These are phyloP conservation scores for Amphiprion clarkii DNA, from an alignment of 2,797 vertebrate genomes.

Conservation along the genomic window DNA sequence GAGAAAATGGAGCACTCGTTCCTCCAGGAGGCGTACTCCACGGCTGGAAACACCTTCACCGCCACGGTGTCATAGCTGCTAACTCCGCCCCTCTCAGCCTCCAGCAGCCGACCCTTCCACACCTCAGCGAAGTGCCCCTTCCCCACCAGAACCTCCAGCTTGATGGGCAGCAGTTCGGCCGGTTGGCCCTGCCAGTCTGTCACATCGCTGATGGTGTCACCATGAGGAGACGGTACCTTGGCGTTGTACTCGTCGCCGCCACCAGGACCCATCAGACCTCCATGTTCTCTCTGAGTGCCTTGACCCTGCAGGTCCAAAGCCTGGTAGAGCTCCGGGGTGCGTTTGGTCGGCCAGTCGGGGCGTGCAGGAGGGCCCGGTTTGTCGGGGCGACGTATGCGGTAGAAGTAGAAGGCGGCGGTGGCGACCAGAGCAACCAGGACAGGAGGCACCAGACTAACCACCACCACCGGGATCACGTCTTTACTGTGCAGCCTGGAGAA, in stretches of 20 bases:
- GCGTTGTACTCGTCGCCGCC: slow-evolving; percentile 63
- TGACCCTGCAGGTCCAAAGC: slow-evolving; percentile 64
- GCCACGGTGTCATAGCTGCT: slow-evolving; percentile 87
- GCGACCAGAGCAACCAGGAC: slow-evolving; percentile 87
- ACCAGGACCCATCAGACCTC: slow-evolving; percentile 23
- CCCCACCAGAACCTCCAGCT: slow-evolving; percentile 89
- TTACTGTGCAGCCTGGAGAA: slow-evolving; percentile 89
- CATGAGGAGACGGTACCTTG: slow-evolving; percentile 71
- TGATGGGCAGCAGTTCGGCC: slow-evolving; percentile 86
- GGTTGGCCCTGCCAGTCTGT: slow-evolving; percentile 56
- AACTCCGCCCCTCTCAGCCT: slow-evolving; percentile 61
- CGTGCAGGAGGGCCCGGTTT: slow-evolving; percentile 81
- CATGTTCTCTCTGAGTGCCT: slow-evolving; percentile 36
- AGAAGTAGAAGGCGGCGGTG: slow-evolving; percentile 88
- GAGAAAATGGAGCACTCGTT: slow-evolving; percentile 90
- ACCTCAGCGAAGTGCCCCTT: slow-evolving; percentile 92
- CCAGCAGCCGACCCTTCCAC: slow-evolving; percentile 88
- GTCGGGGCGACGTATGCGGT: slow-evolving; percentile 85
- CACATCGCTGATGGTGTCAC: slow-evolving; percentile 54
- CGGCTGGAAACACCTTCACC: slow-evolving; percentile 90
- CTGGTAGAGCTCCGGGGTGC: slow-evolving; percentile 73
- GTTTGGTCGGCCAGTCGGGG: slow-evolving; percentile 83
- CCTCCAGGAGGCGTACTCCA: slow-evolving; percentile 91
- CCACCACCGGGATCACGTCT: slow-evolving; percentile 91
- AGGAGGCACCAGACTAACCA: slow-evolving; percentile 90